These are phyloP conservation scores for Lissocephala sabroskyi DNA, from an alignment of 2,888 invertebrate genomes.

Conservation along the genomic window DNA sequence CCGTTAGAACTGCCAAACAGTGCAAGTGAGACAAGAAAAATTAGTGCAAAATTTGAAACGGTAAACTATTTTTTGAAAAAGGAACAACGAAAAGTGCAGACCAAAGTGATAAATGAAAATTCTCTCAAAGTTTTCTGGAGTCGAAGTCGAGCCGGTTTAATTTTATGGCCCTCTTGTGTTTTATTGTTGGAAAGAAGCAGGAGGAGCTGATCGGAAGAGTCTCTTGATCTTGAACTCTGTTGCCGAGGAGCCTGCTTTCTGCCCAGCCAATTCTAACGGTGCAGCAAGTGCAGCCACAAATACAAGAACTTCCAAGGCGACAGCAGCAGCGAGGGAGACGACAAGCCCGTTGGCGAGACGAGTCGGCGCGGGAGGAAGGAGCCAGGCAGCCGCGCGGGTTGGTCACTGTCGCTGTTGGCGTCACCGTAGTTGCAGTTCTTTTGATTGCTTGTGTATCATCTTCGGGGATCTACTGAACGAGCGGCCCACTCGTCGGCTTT, in stretches of 20 bases:
- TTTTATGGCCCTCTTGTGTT: conserved; percentile 7
- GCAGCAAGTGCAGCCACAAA: conserved; percentile 45
- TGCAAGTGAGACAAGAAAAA: conserved; percentile 18
- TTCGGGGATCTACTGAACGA: conserved; percentile 36
- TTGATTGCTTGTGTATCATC: conserved; percentile 66
- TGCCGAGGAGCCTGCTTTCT: too few species aligned
- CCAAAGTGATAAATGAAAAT: not conserved
- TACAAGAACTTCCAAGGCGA: too few species aligned
- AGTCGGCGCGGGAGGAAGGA: conserved; percentile 1
- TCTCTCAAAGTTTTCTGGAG: conserved; percentile 32
- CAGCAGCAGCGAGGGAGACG: conserved; percentile 19
- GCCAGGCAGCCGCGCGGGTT: conserved; percentile 17
- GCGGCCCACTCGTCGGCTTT: conserved; percentile 44
- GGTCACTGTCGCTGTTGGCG: too few species aligned
- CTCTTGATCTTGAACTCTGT: conserved; percentile 48
- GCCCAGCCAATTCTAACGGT: conserved; percentile 40
- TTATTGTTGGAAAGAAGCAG: too few species aligned
- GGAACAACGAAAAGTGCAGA: conserved; percentile 16
- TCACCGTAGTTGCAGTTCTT: conserved; percentile 60
- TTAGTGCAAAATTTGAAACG: conserved; percentile 26
- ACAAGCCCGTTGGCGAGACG: conserved; percentile 1
- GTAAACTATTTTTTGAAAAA: conserved; percentile 7
- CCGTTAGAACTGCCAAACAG: too few species aligned
- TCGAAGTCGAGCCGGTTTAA: not conserved
- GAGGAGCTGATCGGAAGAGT: too few species aligned